These are phyloP conservation scores for Hipparchia semele DNA, from an alignment of 2,888 invertebrate genomes.

Conservation along the genomic window DNA sequence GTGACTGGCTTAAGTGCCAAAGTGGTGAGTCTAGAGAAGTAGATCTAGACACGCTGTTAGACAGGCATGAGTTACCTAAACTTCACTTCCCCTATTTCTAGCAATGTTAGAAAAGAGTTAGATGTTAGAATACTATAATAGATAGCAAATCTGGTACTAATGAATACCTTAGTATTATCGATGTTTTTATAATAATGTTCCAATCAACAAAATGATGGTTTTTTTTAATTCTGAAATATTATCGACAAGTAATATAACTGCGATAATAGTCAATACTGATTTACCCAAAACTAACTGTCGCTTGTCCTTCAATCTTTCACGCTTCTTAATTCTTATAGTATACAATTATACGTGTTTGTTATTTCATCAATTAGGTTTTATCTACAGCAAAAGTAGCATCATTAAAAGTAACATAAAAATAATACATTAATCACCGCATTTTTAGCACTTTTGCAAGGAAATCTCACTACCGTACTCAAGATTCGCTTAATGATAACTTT, in stretches of 20 bases:
- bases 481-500: no score
- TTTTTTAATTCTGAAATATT: background rate
- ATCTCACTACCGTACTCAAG: background rate
- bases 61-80: conserved; percentile 64
- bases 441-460: background rate
- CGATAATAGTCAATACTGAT: no score
- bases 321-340: conserved; percentile 7
- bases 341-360: background rate
- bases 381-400: conserved; percentile 13
- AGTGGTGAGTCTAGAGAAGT: conserved; percentile 80
- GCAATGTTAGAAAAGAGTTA: conserved; percentile 22
- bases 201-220: no score
- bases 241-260: background rate
- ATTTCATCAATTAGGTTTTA: background rate
- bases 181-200: background rate
- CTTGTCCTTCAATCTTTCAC: conserved; percentile 16
- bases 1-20: conserved; percentile 81
- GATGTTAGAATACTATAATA: conserved; percentile 4
- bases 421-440: background rate
- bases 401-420: conserved; percentile 31
- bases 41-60: conserved; percentile 78
- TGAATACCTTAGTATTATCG: background rate
- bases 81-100: conserved; percentile 53
- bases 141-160: background rate
- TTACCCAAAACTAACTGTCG: background rate